A percentile compares a stretch with the other conserved stretches of the same genome.
These are phyloP conservation scores for Microcebus griseorufus DNA, from an alignment of 2,113 vertebrate species.

Conservation along the genomic window DNA sequence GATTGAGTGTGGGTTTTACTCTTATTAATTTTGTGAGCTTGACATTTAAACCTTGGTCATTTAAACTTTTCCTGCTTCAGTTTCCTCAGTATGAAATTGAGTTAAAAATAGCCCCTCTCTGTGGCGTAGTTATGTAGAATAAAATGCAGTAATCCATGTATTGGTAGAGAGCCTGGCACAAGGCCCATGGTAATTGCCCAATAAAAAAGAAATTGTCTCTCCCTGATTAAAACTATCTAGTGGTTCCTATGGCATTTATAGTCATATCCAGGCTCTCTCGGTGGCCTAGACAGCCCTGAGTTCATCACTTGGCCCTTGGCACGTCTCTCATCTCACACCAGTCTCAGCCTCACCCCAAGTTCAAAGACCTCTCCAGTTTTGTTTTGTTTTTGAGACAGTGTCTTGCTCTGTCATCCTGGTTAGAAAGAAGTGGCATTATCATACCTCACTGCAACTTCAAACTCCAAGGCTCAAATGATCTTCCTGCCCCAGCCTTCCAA, in stretches of 20 bases:
- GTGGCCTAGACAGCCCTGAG: not conserved
- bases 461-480: no score
- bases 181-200: no score
- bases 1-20: not conserved
- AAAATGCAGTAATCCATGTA: not conserved
- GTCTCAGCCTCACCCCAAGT: no score
- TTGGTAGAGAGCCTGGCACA: not conserved
- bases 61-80: not conserved
- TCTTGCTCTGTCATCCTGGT: no score
- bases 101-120: not conserved
- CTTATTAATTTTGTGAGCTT: not conserved
- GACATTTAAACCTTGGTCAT: not conserved
- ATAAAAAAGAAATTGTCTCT: not conserved
- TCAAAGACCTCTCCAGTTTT: no score
- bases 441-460: no score
- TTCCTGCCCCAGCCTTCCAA: no score
- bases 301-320: not conserved
- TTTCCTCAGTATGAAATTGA: not conserved
- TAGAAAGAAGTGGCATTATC: no score
- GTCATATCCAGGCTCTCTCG: not conserved
- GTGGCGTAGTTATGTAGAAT: not conserved
- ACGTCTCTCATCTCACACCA: no score
- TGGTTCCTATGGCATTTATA: not conserved
- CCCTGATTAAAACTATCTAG: not conserved
- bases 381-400: no score